Evolutionary conservation across 2,797 vertebrate species (phyloP), one percentile per base, ranked within the genome.

Genomic region (Darevskia nairensis): DNA sequence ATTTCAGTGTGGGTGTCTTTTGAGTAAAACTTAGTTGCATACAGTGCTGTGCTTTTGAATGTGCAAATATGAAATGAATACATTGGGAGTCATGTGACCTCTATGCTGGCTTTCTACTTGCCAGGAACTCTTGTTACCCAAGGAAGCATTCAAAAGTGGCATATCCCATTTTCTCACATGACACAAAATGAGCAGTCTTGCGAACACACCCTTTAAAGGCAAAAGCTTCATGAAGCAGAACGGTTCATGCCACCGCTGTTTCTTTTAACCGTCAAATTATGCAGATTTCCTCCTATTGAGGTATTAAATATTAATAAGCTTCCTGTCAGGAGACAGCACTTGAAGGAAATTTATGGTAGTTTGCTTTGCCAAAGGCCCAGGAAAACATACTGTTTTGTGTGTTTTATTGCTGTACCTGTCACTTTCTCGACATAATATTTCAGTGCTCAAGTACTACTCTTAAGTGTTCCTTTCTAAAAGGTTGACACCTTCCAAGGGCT

Each of bases 341-440:
- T 84, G 69, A 89, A 94, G 46, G 41, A 84, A 84, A 90, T 91
- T 86, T 90, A 75, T 68, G 84, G 44, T 82, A 3, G 4, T 90
- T 91, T 82, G 19, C 50, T 89, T 88, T 90, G 68, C 80, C 84
- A 91, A 93, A 90, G 78, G 72, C 44, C 86, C 8, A 41, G 82
- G 46, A 91, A 89, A 93, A 91, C 79, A 86, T 13, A 21, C 19
- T 0, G 0, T 87, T 90, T 81, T 79, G 50, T 72, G 75, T 69
- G 85, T 89, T 71, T 88, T 83, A 35, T 76, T 89, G 25, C 44
- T 27, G 21, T 64, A 29, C 55, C 41, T 91, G 46, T 82, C 88
- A 77, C 1, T 0, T 85, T 80, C 82, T 79, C 55, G 6, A 0
- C 76, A 29, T 84, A 80, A n/a, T 64, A 55, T 41, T 11, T 35